phyloP scores from a whole-genome alignment of 2,797 vertebrate species.

The Urosaurus nigricauda region DNA sequence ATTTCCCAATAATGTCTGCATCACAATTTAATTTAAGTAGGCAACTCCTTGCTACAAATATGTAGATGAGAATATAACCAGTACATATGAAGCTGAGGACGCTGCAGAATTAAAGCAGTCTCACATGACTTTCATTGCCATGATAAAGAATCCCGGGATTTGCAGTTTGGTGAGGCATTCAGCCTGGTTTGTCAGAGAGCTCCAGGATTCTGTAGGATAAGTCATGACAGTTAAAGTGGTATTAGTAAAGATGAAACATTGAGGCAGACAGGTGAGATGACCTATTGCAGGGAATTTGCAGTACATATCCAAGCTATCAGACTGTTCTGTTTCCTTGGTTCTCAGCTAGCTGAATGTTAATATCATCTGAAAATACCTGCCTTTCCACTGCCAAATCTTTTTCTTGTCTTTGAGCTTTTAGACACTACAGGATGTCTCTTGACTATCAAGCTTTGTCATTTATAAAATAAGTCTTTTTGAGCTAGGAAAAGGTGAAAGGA shows the following conservation, averaged over 20 bases:
- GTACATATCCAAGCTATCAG: neutral
- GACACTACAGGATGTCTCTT: slow-evolving; percentile 55
- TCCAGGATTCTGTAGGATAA: no score
- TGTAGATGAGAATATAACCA: neutral
- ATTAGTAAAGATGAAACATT: neutral
- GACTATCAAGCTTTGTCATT: slow-evolving; percentile 60
- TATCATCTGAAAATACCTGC: slow-evolving; percentile 34
- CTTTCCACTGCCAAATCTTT: slow-evolving; percentile 36
- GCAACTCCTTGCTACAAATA: neutral
- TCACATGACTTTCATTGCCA: no score
- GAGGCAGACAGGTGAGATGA: slow-evolving; percentile 20
- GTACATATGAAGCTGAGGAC: neutral
- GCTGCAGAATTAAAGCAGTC: no score
- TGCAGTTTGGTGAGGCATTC: no score
- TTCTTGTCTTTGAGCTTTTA: slow-evolving; percentile 53
- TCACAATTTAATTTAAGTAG: neutral
- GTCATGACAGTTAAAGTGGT: no score
- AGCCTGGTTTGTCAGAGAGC: no score
- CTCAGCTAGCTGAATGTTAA: neutral
- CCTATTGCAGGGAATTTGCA: neutral
- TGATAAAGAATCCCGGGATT: no score
- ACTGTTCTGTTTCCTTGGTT: neutral
- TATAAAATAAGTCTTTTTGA: slow-evolving; percentile 61
- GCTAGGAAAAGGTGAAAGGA: neutral
- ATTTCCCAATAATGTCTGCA: neutral